Evolutionary conservation across 2,113 vertebrate species (phyloP).

Genomic region (Tichodroma muraria): DNA sequence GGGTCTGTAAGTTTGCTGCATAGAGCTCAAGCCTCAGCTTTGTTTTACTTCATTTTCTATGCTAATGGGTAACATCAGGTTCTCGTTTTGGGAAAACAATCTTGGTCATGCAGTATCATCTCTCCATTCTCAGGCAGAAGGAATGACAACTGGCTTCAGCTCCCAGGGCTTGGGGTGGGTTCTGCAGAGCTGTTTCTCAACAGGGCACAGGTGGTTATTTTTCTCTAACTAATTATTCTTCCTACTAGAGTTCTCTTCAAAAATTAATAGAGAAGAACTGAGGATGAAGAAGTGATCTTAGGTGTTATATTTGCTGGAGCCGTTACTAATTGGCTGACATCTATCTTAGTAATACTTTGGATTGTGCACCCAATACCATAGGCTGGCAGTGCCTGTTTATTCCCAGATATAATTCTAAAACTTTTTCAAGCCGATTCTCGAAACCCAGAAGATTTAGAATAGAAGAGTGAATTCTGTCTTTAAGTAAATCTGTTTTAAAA

Average conservation of each 20-base stretch:
- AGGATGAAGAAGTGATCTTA: neutral
- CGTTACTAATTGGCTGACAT: neutral
- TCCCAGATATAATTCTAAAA: neutral
- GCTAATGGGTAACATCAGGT: neutral
- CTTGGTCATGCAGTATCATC: neutral
- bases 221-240: neutral
- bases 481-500: neutral
- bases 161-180: neutral
- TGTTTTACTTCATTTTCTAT: neutral
- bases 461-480: neutral
- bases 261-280: neutral
- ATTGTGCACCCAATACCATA: neutral
- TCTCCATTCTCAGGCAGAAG: neutral
- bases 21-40: neutral
- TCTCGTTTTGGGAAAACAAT: neutral
- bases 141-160: neutral
- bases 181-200: neutral
- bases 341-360: neutral
- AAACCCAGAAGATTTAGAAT: neutral
- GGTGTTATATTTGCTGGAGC: neutral
- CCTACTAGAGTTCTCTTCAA: neutral
- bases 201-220: neutral
- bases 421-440: neutral
- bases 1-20: neutral
- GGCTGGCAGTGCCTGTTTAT: neutral